Evolutionary conservation across 2,888 invertebrate genomes (phyloP).

Genomic region (Yponomeuta evonymella): DNA sequence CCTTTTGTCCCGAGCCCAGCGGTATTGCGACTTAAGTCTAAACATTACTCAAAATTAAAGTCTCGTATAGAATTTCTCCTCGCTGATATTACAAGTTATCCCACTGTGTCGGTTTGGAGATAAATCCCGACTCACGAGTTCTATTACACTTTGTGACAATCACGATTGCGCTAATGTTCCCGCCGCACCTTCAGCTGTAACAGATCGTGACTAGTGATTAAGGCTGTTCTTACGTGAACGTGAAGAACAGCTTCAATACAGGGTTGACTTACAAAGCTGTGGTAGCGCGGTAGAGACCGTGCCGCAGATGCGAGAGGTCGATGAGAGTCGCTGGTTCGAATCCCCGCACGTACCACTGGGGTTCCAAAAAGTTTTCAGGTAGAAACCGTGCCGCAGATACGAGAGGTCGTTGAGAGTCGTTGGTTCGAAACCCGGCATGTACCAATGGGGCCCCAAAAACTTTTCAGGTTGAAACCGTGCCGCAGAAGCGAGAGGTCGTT

Average conservation of each 20-base stretch:
- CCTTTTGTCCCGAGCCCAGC: constrained; percentile 20
- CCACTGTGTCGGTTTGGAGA: constrained; percentile 8
- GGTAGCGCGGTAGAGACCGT: too few relatives aligned
- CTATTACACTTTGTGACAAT: neutral
- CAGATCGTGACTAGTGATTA: neutral
- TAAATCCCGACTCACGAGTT: constrained; percentile 5
- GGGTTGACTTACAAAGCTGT: neutral
- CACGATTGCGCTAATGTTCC: neutral
- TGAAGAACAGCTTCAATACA: neutral
- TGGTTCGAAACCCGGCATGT: too few relatives aligned
- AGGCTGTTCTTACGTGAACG: too few relatives aligned
- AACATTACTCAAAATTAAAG: constrained; percentile 28
- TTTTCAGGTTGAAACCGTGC: too few relatives aligned
- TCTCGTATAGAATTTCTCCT: constrained; percentile 20
- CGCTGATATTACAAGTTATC: constrained; percentile 9
- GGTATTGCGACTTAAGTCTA: constrained; percentile 24
- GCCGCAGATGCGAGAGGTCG: too few relatives aligned
- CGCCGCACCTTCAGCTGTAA: neutral
- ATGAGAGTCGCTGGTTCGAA: too few relatives aligned
- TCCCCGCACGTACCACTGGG: too few relatives aligned
- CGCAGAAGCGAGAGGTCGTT: too few relatives aligned
- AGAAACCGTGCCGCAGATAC: too few relatives aligned
- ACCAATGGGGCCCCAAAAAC: too few relatives aligned
- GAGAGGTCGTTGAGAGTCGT: too few relatives aligned
- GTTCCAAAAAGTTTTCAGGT: too few relatives aligned